Percentiles rank a stretch among this genome's conserved stretches.
These are phyloP conservation scores for Variabilichromis moorii DNA, from an alignment of 2,113 vertebrate species.

Conservation along the genomic window DNA sequence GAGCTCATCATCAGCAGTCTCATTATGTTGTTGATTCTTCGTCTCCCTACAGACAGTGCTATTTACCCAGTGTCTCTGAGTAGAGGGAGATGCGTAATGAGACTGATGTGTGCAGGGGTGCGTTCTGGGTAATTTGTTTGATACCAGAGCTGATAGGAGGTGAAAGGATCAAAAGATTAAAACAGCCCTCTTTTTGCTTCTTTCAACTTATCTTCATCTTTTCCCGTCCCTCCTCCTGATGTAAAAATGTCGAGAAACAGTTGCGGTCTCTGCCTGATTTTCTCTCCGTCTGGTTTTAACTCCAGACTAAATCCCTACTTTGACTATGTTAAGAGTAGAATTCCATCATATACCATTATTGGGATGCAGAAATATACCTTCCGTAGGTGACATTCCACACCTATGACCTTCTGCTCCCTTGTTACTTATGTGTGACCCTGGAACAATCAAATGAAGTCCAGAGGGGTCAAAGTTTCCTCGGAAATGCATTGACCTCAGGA, in stretches of 20 bases:
- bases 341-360: not conserved
- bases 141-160: slow-evolving; percentile 55
- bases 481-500: not conserved
- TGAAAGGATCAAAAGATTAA: slow-evolving; percentile 57
- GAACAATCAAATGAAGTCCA: not conserved
- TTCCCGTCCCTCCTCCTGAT: not conserved
- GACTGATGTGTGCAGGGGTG: slow-evolving; percentile 56
- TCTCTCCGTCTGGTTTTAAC: not conserved
- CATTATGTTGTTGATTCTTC: slow-evolving; percentile 59
- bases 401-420: slow-evolving; percentile 14
- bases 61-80: slow-evolving; percentile 53
- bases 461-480: not conserved
- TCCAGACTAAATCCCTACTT: not conserved
- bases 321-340: not conserved
- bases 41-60: slow-evolving; percentile 51
- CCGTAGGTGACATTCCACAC: not conserved
- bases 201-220: slow-evolving; percentile 3
- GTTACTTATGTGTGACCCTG: slow-evolving; percentile 30
- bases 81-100: slow-evolving; percentile 47
- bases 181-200: not conserved
- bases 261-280: not conserved
- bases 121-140: slow-evolving; percentile 61
- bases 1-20: slow-evolving; percentile 45
- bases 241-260: not conserved
- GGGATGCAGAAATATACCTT: not conserved